These are phyloP conservation scores for Falco naumanni DNA, from an alignment of 2,797 vertebrate species.

Conservation along the genomic window DNA sequence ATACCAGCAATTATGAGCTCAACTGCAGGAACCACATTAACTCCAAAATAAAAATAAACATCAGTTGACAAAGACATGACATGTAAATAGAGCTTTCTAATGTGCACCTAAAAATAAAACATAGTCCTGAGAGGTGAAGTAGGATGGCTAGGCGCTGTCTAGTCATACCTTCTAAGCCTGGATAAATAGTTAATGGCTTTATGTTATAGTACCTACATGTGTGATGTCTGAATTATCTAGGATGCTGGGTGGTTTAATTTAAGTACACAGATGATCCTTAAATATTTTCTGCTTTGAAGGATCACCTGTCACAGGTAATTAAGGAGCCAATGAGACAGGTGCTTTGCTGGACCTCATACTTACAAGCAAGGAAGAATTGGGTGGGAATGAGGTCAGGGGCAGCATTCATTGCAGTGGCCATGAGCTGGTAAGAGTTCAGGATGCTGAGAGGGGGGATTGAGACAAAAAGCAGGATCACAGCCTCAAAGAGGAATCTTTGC, in stretches of 20 bases:
- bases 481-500: not conserved
- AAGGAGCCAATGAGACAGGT: not conserved
- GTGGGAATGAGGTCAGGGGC: not conserved
- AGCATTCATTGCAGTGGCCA: not conserved
- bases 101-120: not conserved
- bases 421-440: not conserved
- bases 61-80: not conserved
- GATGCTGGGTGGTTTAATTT: not conserved
- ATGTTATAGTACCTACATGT: not conserved
- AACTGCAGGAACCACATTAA: not conserved
- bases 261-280: not conserved
- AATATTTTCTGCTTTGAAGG: not conserved
- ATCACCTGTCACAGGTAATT: not conserved
- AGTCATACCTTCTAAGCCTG: not conserved
- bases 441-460: not conserved
- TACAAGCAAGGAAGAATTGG: not conserved
- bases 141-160: not conserved
- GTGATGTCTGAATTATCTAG: not conserved
- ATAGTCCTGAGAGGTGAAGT: not conserved
- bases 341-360: not conserved
- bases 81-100: not conserved
- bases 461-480: not conserved
- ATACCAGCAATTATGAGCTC: not conserved
- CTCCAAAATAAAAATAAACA: not conserved
- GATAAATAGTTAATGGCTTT: not conserved